Percentiles rank a stretch among this genome's conserved stretches.
phyloP scores from a whole-genome alignment of 2,113 vertebrate species.

The Arvicanthis niloticus region DNA sequence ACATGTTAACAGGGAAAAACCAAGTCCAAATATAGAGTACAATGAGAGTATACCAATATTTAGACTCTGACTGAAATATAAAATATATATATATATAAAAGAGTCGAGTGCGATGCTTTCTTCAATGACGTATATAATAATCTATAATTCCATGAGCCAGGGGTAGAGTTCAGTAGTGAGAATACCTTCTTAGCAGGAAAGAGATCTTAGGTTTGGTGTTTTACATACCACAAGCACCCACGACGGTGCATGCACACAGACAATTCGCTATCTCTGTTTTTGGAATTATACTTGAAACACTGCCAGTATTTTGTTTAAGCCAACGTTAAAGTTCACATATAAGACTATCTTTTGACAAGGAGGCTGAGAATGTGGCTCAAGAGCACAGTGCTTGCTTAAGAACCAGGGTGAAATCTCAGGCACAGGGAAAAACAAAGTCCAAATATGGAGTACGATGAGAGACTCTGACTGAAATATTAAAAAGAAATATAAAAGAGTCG shows the following conservation, averaged over 20 bases:
- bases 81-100: too few species aligned
- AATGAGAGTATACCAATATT: too few species aligned
- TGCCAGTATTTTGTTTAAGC: constrained; percentile 32
- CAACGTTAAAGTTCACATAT: constrained; percentile 30
- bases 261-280: constrained; percentile 11
- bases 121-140: constrained; percentile 8
- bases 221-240: neutral
- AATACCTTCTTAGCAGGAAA: neutral
- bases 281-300: neutral
- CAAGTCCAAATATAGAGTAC: too few species aligned
- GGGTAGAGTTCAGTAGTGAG: neutral
- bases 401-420: neutral
- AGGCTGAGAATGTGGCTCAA: neutral
- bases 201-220: neutral
- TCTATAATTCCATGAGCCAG: neutral
- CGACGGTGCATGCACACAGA: neutral
- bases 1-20: too few species aligned
- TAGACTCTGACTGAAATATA: too few species aligned
- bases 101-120: neutral
- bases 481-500: neutral
- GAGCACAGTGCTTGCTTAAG: neutral
- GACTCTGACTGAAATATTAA: too few species aligned
- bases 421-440: neutral
- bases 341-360: constrained; percentile 36
- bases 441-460: neutral